Conservation (phyloP, 2,113 vertebrate species). For the Synchiropus splendidus region DNA sequence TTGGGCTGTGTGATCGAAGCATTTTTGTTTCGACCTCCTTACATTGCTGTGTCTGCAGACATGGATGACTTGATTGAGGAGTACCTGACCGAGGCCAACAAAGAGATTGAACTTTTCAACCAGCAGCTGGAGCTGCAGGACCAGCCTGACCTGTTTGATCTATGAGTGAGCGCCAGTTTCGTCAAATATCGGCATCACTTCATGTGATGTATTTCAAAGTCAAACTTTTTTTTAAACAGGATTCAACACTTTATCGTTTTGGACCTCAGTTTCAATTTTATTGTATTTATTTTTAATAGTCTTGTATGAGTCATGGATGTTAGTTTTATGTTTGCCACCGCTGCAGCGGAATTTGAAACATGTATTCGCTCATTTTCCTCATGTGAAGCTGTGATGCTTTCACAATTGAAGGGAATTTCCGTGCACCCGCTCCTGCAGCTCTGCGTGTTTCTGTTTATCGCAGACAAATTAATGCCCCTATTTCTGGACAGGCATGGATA, state of each 20-base stretch:
- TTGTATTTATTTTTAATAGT: too few relatives aligned
- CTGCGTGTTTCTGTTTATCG: slow-evolving; percentile 43
- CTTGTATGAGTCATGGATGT: too few relatives aligned
- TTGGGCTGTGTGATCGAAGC: too few relatives aligned
- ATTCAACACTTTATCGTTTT: too few relatives aligned
- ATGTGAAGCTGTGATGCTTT: slow-evolving; percentile 8
- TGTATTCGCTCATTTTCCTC: not conserved
- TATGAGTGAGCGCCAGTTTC: slow-evolving; percentile 23
- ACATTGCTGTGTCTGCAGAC: slow-evolving; percentile 65
- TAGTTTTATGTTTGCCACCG: too few relatives aligned
- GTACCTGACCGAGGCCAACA: slow-evolving; percentile 83
- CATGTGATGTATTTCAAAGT: slow-evolving; percentile 16
- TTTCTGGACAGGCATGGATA: slow-evolving; percentile 43
- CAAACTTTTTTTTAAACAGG: too few relatives aligned
- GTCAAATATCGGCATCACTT: slow-evolving; percentile 20
- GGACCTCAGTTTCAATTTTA: too few relatives aligned
- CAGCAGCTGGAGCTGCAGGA: slow-evolving; percentile 79
- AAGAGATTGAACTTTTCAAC: slow-evolving; percentile 86
- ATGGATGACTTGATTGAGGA: slow-evolving; percentile 89
- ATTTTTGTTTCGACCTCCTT: slow-evolving; percentile 57
- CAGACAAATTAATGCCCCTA: slow-evolving; percentile 57
- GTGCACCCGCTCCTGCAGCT: slow-evolving; percentile 9
- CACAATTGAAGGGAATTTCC: slow-evolving; percentile 42
- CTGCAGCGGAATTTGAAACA: slow-evolving; percentile 20
- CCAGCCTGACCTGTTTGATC: slow-evolving; percentile 83